These are phyloP conservation scores for Agapornis roseicollis DNA, from an alignment of 2,113 vertebrate genomes.

Conservation along the genomic window DNA sequence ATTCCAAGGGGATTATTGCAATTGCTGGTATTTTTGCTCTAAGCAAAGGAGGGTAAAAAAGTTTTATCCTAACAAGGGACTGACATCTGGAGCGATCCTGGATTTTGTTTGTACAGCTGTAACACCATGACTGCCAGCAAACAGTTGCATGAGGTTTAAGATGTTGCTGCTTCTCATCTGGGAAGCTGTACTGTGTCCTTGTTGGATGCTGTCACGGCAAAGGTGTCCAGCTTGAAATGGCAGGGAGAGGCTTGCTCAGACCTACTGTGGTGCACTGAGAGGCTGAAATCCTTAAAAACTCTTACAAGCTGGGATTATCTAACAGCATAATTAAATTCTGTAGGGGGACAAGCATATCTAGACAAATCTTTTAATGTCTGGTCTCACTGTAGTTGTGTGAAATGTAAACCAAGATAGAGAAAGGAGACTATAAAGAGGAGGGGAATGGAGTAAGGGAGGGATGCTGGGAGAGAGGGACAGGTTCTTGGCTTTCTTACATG, in stretches of 20 bases:
- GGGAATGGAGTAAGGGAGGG: neutral
- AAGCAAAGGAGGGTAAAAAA: neutral
- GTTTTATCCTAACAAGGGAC: neutral
- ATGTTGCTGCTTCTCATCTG: neutral
- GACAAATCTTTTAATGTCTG: neutral
- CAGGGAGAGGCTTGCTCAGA: neutral
- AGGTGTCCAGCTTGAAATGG: neutral
- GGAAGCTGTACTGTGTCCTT: neutral
- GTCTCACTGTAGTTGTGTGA: neutral
- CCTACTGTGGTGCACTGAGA: neutral
- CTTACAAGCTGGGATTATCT: neutral
- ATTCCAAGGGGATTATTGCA: neutral
- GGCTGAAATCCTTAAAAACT: neutral
- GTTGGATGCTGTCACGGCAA: neutral
- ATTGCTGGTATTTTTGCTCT: neutral
- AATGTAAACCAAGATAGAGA: neutral
- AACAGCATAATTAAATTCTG: neutral
- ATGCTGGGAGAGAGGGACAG: neutral
- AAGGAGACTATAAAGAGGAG: neutral
- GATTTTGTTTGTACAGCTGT: neutral
- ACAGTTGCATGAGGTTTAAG: neutral
- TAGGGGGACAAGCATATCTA: neutral
- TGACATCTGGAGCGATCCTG: neutral
- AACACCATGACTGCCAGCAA: neutral
- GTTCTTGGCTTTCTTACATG: neutral